A percentile compares a stretch with the other conserved stretches of the same genome.
Conservation (phyloP, 2,888 invertebrate species). For the Caenorhabditis afra region DNA sequence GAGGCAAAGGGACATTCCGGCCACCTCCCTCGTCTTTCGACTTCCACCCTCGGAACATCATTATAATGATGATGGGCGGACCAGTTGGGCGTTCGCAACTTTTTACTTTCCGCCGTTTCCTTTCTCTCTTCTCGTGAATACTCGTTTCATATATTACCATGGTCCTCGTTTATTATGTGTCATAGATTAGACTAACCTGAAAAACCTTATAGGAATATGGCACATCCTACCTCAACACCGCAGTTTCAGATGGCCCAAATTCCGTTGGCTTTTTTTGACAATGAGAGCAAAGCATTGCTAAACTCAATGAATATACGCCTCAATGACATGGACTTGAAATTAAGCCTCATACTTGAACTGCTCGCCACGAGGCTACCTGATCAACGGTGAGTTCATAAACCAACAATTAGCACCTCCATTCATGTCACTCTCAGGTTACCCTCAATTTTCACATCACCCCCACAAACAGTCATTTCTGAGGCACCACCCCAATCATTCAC, state of each 20-base stretch:
- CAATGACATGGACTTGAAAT: conserved; percentile 78
- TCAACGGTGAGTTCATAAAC: conserved; percentile 54
- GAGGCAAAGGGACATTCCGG: conserved; percentile 3
- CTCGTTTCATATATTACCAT: background rate
- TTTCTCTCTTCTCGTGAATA: conserved; percentile 19
- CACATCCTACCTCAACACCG: conserved; percentile 30
- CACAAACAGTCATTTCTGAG: conserved; percentile 67
- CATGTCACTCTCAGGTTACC: conserved; percentile 35
- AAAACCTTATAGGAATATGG: conserved; percentile 35
- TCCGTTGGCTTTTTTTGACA: conserved; percentile 71
- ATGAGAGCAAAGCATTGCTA: conserved; percentile 74
- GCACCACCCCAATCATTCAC: conserved; percentile 63
- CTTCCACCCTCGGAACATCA: conserved; percentile 24
- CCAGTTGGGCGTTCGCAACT: background rate
- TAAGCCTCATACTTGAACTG: conserved; percentile 74
- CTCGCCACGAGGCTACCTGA: conserved; percentile 72
- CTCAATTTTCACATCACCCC: conserved; percentile 68
- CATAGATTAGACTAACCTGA: too few species aligned
- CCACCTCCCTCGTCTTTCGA: conserved; percentile 8
- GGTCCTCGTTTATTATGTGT: background rate
- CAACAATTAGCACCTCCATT: background rate
- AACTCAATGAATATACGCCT: conserved; percentile 74
- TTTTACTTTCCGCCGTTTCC: conserved; percentile 22
- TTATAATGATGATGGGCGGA: conserved; percentile 3
- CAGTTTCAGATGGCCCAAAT: conserved; percentile 67